phyloP scores from a whole-genome alignment of 2,113 vertebrate genomes.

The Dryoscopus gambensis region DNA sequence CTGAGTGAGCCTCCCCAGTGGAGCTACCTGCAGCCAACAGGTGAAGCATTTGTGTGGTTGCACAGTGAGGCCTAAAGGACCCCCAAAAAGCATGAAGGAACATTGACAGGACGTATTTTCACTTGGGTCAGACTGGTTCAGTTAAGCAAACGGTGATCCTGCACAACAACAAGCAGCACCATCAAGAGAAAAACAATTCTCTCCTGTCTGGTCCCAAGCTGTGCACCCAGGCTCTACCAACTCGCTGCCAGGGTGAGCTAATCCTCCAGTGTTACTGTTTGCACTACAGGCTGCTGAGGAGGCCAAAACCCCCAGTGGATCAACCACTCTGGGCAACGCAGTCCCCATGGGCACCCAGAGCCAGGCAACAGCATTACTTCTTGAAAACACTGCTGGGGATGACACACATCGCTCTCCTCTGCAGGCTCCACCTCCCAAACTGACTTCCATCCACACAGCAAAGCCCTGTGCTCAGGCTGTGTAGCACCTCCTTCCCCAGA shows the following conservation, averaged over 20 bases:
- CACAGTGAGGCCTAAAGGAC: neutral
- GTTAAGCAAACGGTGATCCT: neutral
- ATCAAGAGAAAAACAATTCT: neutral
- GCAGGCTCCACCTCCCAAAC: neutral
- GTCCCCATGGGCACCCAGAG: neutral
- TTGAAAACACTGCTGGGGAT: neutral
- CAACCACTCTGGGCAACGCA: neutral
- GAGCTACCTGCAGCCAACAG: neutral
- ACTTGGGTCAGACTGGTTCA: neutral
- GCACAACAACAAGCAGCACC: neutral
- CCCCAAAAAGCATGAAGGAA: neutral
- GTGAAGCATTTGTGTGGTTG: neutral
- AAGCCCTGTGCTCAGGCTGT: neutral
- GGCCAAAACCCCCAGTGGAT: neutral
- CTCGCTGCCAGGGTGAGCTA: neutral
- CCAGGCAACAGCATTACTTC: neutral
- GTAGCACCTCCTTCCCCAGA: neutral
- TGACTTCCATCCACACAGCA: neutral
- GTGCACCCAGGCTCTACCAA: neutral
- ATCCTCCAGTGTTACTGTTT: neutral
- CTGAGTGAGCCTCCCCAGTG: neutral
- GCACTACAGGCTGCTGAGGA: neutral
- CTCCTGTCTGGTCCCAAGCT: neutral
- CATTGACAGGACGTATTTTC: neutral
- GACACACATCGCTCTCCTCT: neutral